Conservation (phyloP, 2,888 invertebrate genomes). For the Drosophila helvetica region DNA sequence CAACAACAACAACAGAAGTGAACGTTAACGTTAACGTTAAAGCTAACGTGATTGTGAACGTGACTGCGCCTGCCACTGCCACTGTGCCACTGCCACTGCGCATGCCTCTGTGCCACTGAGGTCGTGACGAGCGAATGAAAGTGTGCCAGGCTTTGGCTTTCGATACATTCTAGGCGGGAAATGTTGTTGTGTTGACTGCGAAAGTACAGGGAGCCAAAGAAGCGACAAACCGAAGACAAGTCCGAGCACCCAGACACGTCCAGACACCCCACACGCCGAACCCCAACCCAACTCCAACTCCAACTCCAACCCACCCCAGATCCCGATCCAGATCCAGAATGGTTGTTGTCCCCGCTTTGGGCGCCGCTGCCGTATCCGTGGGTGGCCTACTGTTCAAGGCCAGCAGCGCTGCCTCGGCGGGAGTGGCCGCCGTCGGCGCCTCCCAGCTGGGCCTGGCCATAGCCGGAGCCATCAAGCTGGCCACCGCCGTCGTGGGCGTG, state of each 20-base stretch:
- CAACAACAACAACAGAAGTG: slow-evolving; percentile 14
- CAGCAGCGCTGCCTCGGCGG: slow-evolving; percentile 80
- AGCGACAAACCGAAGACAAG: not conserved
- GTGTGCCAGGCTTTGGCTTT: slow-evolving; percentile 18
- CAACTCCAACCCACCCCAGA: no score
- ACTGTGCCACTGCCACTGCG: not conserved
- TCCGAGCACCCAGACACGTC: no score
- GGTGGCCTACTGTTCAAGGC: slow-evolving; percentile 82
- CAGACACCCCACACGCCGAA: not conserved
- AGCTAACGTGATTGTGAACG: slow-evolving; percentile 50
- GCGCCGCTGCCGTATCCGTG: slow-evolving; percentile 81
- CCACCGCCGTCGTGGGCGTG: slow-evolving; percentile 88
- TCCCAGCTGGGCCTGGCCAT: slow-evolving; percentile 83
- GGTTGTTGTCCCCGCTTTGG: slow-evolving; percentile 79
- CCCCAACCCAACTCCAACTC: no score
- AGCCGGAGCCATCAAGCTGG: slow-evolving; percentile 88
- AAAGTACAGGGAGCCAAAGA: not conserved
- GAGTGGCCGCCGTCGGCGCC: slow-evolving; percentile 84
- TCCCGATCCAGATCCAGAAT: slow-evolving; percentile 28
- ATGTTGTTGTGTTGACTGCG: not conserved
- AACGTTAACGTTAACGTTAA: no score
- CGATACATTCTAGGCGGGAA: slow-evolving; percentile 12
- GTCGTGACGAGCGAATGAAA: slow-evolving; percentile 23
- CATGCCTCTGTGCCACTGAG: not conserved
- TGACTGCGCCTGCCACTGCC: slow-evolving; percentile 29